Evolutionary conservation across 2,797 vertebrate species (phyloP), one percentile per base, ranked within the genome.

Genomic region (Dipus sagitta): DNA sequence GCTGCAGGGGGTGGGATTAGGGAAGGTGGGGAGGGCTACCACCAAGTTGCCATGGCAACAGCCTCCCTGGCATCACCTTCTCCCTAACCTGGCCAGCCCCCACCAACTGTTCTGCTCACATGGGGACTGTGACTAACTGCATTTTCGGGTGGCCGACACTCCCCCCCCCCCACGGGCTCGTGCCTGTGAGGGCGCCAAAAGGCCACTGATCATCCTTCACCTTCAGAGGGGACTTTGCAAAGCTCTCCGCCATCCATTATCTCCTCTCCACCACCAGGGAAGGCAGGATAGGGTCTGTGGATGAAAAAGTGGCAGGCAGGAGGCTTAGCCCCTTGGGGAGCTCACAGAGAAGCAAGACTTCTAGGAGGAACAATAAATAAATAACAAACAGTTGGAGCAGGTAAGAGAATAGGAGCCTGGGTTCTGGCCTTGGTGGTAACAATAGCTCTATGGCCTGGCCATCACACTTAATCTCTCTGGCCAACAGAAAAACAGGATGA

Each of bases 1-100:
- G 92, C 94, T 90, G 95, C 94, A 91, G 90, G 94, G 94, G 83
- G 85, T 94, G 90, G 90, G 95, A 95, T 96, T 95, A 96, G 86
- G 94, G 92, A 86, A 88, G 93, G 86, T 77, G 67, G 86, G 88
- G 95, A 96, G 90, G 96, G 96, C 88, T 94, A 94, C 90, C 91
- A 92, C 70, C 75, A 52, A 93, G 88, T 97, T 88, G 78, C 96
- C 96, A 97, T 96, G 93, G 97, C 95, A 96, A 97, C 96, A 65
- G 93, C 94, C 86, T 96, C 95, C 90, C 93, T 95, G 94, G 95
- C 86, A 93, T 97, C 77, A 79, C 96, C 94, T 92, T 92, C 90
- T 90, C 87, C 93, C 74, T 89, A 95, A 95, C 93, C 96, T 21
- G 26, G 86, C 95, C 90, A 93, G 90, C 96, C 95, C 96, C 95